Percentiles rank a stretch among this genome's conserved stretches.
Evolutionary conservation across 2,888 invertebrate genomes (phyloP).

Genomic region (Alviniconcha strummeri): DNA sequence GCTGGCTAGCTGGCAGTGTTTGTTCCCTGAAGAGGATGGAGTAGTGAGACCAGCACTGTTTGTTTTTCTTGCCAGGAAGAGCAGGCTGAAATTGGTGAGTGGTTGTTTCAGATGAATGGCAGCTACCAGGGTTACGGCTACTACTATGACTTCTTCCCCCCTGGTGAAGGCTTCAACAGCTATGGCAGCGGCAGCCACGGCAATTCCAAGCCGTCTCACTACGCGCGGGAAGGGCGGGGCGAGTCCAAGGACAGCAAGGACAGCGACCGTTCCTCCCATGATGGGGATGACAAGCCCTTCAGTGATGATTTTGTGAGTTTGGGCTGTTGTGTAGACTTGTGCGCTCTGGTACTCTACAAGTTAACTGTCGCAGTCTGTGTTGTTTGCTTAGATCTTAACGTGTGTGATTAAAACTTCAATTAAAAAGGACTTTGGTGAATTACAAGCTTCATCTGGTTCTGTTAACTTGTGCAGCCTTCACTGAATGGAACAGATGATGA

Average conservation of each 20-base stretch:
- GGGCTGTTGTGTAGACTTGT: not conserved
- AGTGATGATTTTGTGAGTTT: constrained; percentile 56
- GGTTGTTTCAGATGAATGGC: constrained; percentile 52
- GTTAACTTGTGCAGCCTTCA: constrained; percentile 43
- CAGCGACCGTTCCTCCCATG: constrained; percentile 33
- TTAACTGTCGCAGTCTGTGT: not conserved
- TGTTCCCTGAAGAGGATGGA: no score
- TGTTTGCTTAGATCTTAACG: not conserved
- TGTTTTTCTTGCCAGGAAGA: no score
- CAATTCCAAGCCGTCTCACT: constrained; percentile 23
- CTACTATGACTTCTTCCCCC: constrained; percentile 53
- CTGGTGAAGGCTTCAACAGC: constrained; percentile 43
- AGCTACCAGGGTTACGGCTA: constrained; percentile 51
- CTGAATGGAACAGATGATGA: constrained; percentile 46
- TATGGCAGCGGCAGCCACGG: constrained; percentile 28
- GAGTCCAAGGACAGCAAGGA: constrained; percentile 43
- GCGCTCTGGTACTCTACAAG: not conserved
- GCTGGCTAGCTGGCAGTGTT: no score
- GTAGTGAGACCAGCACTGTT: no score
- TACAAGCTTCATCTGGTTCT: no score
- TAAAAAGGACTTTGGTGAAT: no score
- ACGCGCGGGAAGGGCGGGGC: constrained; percentile 32
- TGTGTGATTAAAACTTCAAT: not conserved
- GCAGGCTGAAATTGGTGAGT: no score
- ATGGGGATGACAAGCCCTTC: constrained; percentile 38